Evolutionary conservation across 2,888 invertebrate genomes (phyloP).

Genomic region (Plemyria rubiginata): DNA sequence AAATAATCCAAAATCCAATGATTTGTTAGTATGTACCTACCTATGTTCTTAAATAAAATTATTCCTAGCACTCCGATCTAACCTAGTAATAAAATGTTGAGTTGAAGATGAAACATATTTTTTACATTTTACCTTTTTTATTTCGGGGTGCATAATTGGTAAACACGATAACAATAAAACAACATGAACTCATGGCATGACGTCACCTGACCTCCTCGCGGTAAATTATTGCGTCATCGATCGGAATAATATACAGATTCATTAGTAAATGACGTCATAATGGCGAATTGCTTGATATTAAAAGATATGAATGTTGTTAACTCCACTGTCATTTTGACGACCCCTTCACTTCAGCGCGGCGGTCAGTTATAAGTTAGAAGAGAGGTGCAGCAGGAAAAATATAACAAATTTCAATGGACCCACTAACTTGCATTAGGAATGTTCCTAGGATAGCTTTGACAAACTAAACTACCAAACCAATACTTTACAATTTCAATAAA

Average conservation of each 20-base stretch:
- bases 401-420: too few species aligned
- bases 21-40: constrained; percentile 20
- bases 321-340: neutral
- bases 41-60: neutral
- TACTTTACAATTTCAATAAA: constrained; percentile 3
- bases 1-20: constrained; percentile 11
- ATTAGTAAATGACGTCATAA: constrained; percentile 55
- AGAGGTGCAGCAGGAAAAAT: too few species aligned
- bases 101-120: too few species aligned
- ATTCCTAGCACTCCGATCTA: constrained; percentile 4
- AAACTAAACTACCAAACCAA: constrained; percentile 6
- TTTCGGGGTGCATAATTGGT: constrained; percentile 11
- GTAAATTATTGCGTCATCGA: constrained; percentile 70
- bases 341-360: too few species aligned
- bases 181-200: constrained; percentile 51
- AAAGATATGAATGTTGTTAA: neutral
- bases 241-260: constrained; percentile 60
- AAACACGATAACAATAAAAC: constrained; percentile 23
- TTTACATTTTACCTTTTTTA: neutral
- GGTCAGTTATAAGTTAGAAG: too few species aligned
- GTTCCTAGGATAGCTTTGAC: neutral
- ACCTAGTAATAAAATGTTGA: neutral
- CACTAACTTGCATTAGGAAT: too few species aligned
- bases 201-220: constrained; percentile 67
- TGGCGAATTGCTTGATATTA: neutral